Evolutionary conservation across 1,140 invertebrate species (phyloP).

Genomic region (Penaeus japonicus): DNA sequence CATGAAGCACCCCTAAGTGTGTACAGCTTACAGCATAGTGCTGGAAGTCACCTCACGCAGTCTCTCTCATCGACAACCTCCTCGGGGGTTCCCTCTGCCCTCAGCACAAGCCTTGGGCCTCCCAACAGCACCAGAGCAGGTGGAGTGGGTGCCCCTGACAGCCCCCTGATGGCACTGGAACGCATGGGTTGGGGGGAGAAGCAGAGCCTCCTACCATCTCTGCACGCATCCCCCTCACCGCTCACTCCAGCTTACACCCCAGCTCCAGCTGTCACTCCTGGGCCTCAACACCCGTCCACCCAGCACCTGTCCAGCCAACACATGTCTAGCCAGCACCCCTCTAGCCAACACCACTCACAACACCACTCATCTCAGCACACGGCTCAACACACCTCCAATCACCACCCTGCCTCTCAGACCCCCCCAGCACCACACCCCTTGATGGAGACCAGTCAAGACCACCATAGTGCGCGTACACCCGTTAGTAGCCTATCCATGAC

Average conservation of each 20-base stretch:
- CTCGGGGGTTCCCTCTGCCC: slow-evolving; percentile 36
- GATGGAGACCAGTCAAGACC: slow-evolving; percentile 41
- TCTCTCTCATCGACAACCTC: slow-evolving; percentile 34
- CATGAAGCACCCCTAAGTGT: slow-evolving; percentile 58
- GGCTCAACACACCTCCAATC: slow-evolving; percentile 21
- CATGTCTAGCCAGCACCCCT: slow-evolving; percentile 27
- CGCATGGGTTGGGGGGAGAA: slow-evolving; percentile 59
- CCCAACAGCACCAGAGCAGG: slow-evolving; percentile 51
- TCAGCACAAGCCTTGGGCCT: slow-evolving; percentile 32
- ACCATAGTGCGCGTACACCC: slow-evolving; percentile 1
- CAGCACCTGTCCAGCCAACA: slow-evolving; percentile 25
- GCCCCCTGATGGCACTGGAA: slow-evolving; percentile 58
- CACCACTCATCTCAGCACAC: background rate
- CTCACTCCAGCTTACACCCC: slow-evolving; percentile 52
- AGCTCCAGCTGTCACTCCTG: slow-evolving; percentile 54
- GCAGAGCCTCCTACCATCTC: slow-evolving; percentile 52
- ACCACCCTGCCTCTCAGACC: slow-evolving; percentile 34
- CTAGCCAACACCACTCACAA: slow-evolving; percentile 20
- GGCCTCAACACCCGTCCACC: slow-evolving; percentile 51
- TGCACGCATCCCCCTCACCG: slow-evolving; percentile 57
- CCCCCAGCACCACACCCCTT: slow-evolving; percentile 24
- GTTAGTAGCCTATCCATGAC: slow-evolving; percentile 38
- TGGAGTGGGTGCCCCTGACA: slow-evolving; percentile 55
- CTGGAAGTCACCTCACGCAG: slow-evolving; percentile 52
- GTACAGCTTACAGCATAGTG: slow-evolving; percentile 55